Percentiles rank a stretch among this genome's conserved stretches.
Conservation (phyloP, 2,888 invertebrate species). For the Rhopalosiphum nymphaeae region DNA sequence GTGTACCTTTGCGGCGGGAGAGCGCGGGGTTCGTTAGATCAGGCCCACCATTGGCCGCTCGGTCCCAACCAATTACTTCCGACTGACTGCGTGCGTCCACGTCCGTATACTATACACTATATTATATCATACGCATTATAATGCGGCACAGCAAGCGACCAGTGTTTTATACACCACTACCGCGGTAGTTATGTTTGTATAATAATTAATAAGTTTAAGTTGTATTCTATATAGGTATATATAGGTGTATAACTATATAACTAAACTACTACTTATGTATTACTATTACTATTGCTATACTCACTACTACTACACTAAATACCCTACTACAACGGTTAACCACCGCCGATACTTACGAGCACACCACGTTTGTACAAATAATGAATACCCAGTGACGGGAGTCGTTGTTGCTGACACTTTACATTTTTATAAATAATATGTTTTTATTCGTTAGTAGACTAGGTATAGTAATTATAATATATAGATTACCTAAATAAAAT, state of each 20-base stretch:
- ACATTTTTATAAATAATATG: not conserved
- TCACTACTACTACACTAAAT: not conserved
- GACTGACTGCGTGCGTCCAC: conserved; percentile 40
- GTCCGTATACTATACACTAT: not conserved
- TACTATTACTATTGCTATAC: too few species aligned
- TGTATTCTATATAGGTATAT: not conserved
- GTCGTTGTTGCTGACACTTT: not conserved
- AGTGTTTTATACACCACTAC: not conserved
- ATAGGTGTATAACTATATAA: not conserved
- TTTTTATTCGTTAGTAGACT: not conserved
- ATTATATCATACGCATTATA: not conserved
- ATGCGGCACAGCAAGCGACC: not conserved
- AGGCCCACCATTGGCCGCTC: conserved; percentile 49
- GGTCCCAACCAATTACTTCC: conserved; percentile 63
- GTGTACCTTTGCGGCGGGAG: not conserved
- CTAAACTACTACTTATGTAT: not conserved
- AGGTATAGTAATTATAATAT: not conserved
- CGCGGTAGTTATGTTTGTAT: not conserved
- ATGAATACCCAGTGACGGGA: not conserved
- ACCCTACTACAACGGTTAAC: too few species aligned
- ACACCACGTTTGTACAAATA: not conserved
- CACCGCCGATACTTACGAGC: not conserved
- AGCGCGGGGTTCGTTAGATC: conserved; percentile 42
- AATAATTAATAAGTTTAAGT: not conserved
- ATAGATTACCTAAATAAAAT: not conserved